Evolutionary conservation across 2,113 vertebrate species (phyloP).

Genomic region (Mastomys natalensis): DNA sequence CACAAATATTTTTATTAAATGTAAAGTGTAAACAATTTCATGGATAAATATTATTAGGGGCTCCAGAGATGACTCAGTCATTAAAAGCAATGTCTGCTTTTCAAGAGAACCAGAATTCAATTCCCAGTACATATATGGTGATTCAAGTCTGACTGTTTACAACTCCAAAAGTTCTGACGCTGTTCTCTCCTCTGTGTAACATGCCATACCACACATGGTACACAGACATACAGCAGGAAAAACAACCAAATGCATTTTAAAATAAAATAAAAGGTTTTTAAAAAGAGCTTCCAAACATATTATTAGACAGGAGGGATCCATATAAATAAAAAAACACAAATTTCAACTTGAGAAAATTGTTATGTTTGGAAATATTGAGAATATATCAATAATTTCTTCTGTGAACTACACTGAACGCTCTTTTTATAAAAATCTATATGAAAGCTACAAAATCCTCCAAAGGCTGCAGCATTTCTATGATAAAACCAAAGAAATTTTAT

Average conservation of each 20-base stretch:
- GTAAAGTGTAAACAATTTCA: background rate
- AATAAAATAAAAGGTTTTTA: background rate
- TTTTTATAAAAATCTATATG: background rate
- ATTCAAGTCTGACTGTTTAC: background rate
- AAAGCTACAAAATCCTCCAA: background rate
- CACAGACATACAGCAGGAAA: background rate
- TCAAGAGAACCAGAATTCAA: background rate
- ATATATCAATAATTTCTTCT: background rate
- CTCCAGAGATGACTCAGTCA: background rate
- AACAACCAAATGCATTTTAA: background rate
- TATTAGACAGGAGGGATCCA: background rate
- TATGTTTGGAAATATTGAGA: background rate
- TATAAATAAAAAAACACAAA: background rate
- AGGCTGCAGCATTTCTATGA: background rate
- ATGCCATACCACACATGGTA: too few relatives aligned
- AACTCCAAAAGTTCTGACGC: background rate
- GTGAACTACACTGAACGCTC: background rate
- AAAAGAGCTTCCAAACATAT: background rate
- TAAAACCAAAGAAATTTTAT: background rate
- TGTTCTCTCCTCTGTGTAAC: too few relatives aligned
- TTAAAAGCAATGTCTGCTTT: background rate
- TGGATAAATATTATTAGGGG: background rate
- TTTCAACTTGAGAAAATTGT: conserved; percentile 8
- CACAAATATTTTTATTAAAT: conserved; percentile 17
- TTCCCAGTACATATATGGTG: background rate